Evolutionary conservation across 2,888 invertebrate genomes (phyloP), one percentile per base, ranked within the genome.

Genomic region (Trimorus sp.): DNA sequence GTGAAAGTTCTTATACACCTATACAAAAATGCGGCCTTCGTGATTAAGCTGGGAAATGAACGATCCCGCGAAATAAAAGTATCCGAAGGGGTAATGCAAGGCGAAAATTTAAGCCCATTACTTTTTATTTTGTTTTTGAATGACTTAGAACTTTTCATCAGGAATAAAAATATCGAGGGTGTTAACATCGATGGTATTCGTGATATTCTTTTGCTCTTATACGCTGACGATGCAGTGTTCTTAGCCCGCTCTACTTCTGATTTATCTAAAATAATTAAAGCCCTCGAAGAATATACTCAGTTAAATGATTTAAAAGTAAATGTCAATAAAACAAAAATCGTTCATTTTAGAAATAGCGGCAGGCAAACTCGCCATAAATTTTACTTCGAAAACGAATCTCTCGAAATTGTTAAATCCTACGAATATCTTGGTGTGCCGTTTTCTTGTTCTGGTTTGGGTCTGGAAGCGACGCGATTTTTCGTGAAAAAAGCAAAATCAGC

Each of bases 141-240:
- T 14, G 59, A 59, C 8, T 42, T 40, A 40, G 42, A 40, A 14
- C 15, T 42, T 59, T 42, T 59, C 3, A n/a, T 59, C 3, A n/a
- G 42, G 7, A 8, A 15, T 16, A 42, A 42, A 42, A 15, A 15
- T n/a, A 8, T 15, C 42, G 42, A 42, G 42, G 36, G 59, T 26
- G 26, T 26, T 26, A 26, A 26, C 26, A 26, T 26, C 4, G 26
- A 26, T 26, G 26, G 26, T 26, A 26, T 26, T 26, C 26, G 26
- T 26, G 26, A 26, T 4, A 26, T 26, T 26, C 26, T 26, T 26
- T 26, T 26, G 26, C 26, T 26, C 26, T 26, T 26, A 26, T 59
- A 59, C 42, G 59, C 59, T 42, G 42, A 59, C 42, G 59, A 59
- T 42, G 59, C 59, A 6, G 59, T 59, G 9, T 11, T 15, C 8